Evolutionary conservation across 1,140 invertebrate species (phyloP).

Genomic region (Drosophila erecta): DNA sequence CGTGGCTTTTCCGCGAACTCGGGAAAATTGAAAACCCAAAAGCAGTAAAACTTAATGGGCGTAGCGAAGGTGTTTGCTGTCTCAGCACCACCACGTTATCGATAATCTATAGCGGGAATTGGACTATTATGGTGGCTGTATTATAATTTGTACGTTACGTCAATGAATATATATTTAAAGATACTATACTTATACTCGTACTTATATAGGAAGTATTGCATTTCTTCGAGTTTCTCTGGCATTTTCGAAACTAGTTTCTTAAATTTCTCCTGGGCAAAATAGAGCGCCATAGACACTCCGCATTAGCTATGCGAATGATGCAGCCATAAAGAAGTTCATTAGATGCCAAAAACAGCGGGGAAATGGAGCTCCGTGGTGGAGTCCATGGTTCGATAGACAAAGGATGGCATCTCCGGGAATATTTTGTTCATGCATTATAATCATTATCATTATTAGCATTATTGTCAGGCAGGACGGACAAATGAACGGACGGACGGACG

Average conservation of each 20-base stretch:
- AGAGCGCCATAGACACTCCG: slow-evolving; percentile 21
- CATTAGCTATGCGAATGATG: slow-evolving; percentile 51
- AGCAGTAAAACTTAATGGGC: slow-evolving; percentile 79
- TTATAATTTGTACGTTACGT: no score
- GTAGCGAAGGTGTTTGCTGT: slow-evolving; percentile 75
- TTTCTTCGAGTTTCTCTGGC: background rate
- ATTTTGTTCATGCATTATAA: slow-evolving; percentile 56
- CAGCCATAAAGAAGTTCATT: slow-evolving; percentile 58
- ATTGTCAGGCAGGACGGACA: slow-evolving; percentile 44
- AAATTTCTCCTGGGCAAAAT: background rate
- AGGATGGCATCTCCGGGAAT: slow-evolving; percentile 41
- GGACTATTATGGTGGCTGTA: slow-evolving; percentile 7
- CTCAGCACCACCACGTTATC: background rate
- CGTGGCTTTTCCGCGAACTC: slow-evolving; percentile 51
- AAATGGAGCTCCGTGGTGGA: background rate
- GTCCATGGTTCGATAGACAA: slow-evolving; percentile 52
- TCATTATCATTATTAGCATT: slow-evolving; percentile 64
- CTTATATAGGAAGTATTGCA: background rate
- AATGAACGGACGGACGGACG: slow-evolving; percentile 17
- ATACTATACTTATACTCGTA: background rate
- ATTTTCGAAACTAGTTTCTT: background rate
- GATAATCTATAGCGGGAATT: slow-evolving; percentile 5
- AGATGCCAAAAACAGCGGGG: slow-evolving; percentile 40
- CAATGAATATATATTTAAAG: no score
- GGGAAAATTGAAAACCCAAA: slow-evolving; percentile 78